Percentiles rank a stretch among this genome's conserved stretches.
These are phyloP conservation scores for Sicus ferrugineus DNA, from an alignment of 2,888 invertebrate species.

Conservation along the genomic window DNA sequence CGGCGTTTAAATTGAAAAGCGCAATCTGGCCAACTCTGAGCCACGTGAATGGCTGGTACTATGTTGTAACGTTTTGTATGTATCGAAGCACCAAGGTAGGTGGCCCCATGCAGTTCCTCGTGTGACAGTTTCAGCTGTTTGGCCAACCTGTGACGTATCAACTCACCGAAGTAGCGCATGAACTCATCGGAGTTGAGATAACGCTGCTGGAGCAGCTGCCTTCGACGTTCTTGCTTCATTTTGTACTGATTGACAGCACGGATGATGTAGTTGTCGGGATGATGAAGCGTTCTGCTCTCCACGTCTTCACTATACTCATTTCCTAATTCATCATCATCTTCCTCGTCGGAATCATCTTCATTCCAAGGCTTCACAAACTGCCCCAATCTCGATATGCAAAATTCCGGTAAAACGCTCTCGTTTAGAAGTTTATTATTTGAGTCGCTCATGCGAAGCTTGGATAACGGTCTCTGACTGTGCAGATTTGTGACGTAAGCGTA, in stretches of 20 bases:
- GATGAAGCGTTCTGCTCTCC: not conserved
- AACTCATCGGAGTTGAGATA: slow-evolving; percentile 73
- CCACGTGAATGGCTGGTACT: slow-evolving; percentile 71
- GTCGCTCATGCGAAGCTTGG: slow-evolving; percentile 49
- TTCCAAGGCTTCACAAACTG: slow-evolving; percentile 51
- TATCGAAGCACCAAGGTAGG: slow-evolving; percentile 73
- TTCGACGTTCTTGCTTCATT: slow-evolving; percentile 48
- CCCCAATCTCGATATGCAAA: slow-evolving; percentile 54
- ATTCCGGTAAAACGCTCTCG: slow-evolving; percentile 55
- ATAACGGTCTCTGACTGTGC: slow-evolving; percentile 69
- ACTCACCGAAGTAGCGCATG: slow-evolving; percentile 72
- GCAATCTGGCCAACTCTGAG: slow-evolving; percentile 75
- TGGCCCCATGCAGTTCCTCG: slow-evolving; percentile 67
- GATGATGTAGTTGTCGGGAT: slow-evolving; percentile 46
- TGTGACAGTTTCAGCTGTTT: slow-evolving; percentile 68
- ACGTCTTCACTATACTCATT: slow-evolving; percentile 36
- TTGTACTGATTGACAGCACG: slow-evolving; percentile 41
- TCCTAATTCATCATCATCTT: slow-evolving; percentile 43
- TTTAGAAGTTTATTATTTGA: slow-evolving; percentile 40
- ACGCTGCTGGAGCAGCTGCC: slow-evolving; percentile 49
- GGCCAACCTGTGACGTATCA: slow-evolving; percentile 71
- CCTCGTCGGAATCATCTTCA: slow-evolving; percentile 48
- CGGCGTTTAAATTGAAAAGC: slow-evolving; percentile 75
- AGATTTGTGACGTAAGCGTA: slow-evolving; percentile 71
- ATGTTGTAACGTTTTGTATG: slow-evolving; percentile 74